Evolutionary conservation across 2,888 invertebrate species (phyloP).

Genomic region (Morpho deidamia): DNA sequence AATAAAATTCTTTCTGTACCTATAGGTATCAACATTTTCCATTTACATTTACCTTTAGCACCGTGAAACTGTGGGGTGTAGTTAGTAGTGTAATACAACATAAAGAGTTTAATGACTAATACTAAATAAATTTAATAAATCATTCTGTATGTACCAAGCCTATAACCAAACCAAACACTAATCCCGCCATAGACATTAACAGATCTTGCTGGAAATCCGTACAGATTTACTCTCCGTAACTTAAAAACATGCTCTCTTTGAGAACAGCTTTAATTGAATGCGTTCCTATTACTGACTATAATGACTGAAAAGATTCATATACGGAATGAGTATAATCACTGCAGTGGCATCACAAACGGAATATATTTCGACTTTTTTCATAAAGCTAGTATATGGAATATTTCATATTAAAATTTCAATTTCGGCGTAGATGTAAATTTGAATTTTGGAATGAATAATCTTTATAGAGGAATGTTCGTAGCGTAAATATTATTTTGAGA

Average conservation of each 20-base stretch:
- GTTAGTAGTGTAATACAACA: too few species aligned
- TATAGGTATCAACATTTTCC: too few species aligned
- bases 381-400: conserved; percentile 2
- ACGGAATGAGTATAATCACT: conserved; percentile 10
- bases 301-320: conserved; percentile 16
- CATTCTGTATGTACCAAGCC: conserved; percentile 30
- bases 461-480: not conserved
- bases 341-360: conserved; percentile 8
- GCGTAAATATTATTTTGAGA: too few species aligned
- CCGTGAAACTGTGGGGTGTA: too few species aligned
- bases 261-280: conserved; percentile 57
- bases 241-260: conserved; percentile 43
- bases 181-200: conserved; percentile 72
- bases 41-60: too few species aligned
- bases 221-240: conserved; percentile 43
- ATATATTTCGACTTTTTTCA: conserved; percentile 11
- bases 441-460: conserved; percentile 1
- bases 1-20: too few species aligned
- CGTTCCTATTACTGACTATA: conserved; percentile 25
- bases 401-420: conserved; percentile 10
- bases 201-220: conserved; percentile 46
- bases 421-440: not conserved
- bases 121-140: not conserved
- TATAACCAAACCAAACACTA: conserved; percentile 62
- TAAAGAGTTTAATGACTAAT: too few species aligned